Conservation (phyloP, 2,888 invertebrate genomes). For the Allolobophora icterica region DNA sequence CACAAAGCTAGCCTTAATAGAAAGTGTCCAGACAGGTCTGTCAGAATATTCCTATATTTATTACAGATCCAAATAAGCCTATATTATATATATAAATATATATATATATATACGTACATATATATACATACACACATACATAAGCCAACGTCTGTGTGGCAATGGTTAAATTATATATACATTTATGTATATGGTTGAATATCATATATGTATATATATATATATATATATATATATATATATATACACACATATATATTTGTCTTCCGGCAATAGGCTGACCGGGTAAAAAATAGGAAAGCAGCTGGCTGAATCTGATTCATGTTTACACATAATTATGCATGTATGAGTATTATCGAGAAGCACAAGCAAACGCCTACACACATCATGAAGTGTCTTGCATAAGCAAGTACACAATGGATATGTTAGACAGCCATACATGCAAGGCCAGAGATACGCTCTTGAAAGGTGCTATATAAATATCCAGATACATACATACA, state of each 20-base stretch:
- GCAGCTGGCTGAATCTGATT: not conserved
- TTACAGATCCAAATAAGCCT: not conserved
- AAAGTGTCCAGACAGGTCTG: too few relatives aligned
- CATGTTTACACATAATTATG: conserved; percentile 7
- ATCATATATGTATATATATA: not conserved
- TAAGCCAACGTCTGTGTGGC: not conserved
- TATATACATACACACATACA: not conserved
- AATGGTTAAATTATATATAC: not conserved
- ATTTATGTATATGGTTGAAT: not conserved
- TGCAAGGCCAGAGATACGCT: not conserved
- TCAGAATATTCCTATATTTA: too few relatives aligned
- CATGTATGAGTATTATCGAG: not conserved
- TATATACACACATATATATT: not conserved
- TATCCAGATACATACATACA: not conserved
- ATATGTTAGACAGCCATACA: not conserved
- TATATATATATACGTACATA: not conserved
- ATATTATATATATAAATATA: not conserved
- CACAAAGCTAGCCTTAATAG: too few relatives aligned
- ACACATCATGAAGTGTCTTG: not conserved
- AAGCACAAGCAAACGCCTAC: conserved; percentile 2
- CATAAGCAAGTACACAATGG: not conserved
- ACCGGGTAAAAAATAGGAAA: not conserved
- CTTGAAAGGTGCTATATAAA: not conserved
- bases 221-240: not conserved
- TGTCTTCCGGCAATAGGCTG: not conserved